phyloP scores from a whole-genome alignment of 2,888 invertebrate genomes.

The Aromia moschata region DNA sequence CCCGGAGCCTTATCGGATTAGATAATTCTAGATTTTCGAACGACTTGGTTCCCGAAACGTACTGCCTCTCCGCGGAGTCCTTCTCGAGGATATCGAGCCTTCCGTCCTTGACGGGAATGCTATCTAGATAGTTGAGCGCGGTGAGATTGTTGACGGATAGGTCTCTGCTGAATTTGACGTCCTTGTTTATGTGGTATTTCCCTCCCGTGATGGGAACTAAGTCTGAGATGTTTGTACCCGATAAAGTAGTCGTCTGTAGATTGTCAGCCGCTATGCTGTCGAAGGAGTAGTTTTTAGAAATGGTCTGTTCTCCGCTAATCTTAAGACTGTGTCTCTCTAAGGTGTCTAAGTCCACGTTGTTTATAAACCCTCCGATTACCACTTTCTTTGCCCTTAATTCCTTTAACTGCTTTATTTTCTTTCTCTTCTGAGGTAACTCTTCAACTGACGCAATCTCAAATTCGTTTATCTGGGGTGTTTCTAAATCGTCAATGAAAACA shows the following conservation, averaged over 20 bases:
- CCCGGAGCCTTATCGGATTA: constrained; percentile 62
- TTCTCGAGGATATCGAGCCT: constrained; percentile 63
- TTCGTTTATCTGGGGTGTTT: constrained; percentile 50
- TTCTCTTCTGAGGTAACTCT: background rate
- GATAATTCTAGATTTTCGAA: constrained; percentile 63
- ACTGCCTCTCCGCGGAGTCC: constrained; percentile 59
- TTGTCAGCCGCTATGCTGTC: constrained; percentile 54
- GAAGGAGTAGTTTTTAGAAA: constrained; percentile 58
- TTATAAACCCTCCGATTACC: constrained; percentile 63
- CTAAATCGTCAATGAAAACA: constrained; percentile 45
- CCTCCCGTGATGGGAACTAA: constrained; percentile 61
- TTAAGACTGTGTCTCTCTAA: constrained; percentile 64
- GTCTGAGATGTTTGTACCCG: constrained; percentile 48
- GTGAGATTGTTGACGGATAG: constrained; percentile 59
- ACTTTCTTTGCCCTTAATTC: constrained; percentile 56
- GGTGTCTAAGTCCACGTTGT: constrained; percentile 62
- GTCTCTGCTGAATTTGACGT: constrained; percentile 61
- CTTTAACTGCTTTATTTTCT: constrained; percentile 25
- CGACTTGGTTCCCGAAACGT: constrained; percentile 61
- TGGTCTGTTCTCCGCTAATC: constrained; percentile 63
- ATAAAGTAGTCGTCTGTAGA: constrained; percentile 22
- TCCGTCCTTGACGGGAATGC: constrained; percentile 60
- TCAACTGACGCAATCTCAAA: constrained; percentile 33
- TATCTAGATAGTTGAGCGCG: constrained; percentile 63
- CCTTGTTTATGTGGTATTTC: constrained; percentile 61